A percentile compares a stretch with the other conserved stretches of the same genome.
Evolutionary conservation across 30 jellyfish, hydroid and myxozoan genomes (phyloP).

Genomic region (Rhopilema esculentum): DNA sequence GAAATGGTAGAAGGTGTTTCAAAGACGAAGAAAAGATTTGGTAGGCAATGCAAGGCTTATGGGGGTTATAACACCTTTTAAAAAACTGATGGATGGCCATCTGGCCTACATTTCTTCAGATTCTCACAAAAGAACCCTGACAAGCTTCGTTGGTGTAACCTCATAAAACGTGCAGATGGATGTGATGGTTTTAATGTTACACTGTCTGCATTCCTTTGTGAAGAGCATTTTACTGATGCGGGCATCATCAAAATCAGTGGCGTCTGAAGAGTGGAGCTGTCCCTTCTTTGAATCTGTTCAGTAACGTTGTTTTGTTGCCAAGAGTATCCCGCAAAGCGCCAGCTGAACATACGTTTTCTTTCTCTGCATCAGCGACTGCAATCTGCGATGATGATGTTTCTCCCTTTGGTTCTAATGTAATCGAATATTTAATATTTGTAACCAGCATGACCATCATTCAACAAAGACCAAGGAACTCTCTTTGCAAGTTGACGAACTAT

Average conservation of each 20-base stretch:
- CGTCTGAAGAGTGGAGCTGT: slow-evolving; percentile 30
- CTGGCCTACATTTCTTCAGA: slow-evolving; percentile 55
- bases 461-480: neutral
- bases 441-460: neutral
- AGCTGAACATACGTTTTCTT: neutral
- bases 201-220: neutral
- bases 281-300: slow-evolving; percentile 19
- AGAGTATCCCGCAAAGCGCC: too few species aligned
- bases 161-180: slow-evolving; percentile 3
- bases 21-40: slow-evolving; percentile 11
- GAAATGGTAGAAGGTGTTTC: slow-evolving; percentile 6
- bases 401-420: neutral
- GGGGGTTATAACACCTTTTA: slow-evolving; percentile 45
- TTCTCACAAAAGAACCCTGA: slow-evolving; percentile 66
- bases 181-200: neutral
- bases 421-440: neutral
- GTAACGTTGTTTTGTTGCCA: too few species aligned
- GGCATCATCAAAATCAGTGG: slow-evolving; percentile 6
- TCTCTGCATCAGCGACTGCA: neutral
- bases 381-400: neutral
- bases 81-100: slow-evolving; percentile 24
- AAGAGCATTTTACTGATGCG: neutral
- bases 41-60: slow-evolving; percentile 59
- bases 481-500: neutral
- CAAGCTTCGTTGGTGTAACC: slow-evolving; percentile 32